Base-by-base conservation (phyloP, 2,797 vertebrate genomes). In the Pitangus sulphuratus region DNA sequence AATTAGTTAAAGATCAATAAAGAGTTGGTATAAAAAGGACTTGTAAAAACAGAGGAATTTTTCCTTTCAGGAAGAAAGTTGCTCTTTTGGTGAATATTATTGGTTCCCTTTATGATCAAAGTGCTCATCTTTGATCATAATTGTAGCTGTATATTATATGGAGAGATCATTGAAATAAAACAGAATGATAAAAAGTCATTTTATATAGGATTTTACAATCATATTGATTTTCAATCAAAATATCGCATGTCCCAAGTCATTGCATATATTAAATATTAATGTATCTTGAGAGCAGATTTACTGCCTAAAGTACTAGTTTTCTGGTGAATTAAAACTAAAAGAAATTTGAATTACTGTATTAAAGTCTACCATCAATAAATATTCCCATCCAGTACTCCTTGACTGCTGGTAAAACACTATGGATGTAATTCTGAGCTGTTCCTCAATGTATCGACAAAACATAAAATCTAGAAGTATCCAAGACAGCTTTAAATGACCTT, bases 161-260 rank as follows among this genome's bases (percentile, higher is more conserved):
- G 58, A 79, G 58, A 62, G 28, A 89, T 79, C 76, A 72, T 4
- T 75, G 78, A 89, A 91, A 81, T 90, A 92, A 84, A 94, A 64
- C 44, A 89, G 90, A 93, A 86, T 87, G 31, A 89, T 91, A 80
- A 89, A 70, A 89, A 78, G 77, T 92, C 24, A 0, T 51, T 45
- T 65, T 65, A 33, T 65, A 33, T 45, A 84, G 31, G 69, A 61
- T 89, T 93, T 95, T 82, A 69, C n/a, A 83, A 47, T 83, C 47
- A 54, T 81, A 91, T 72, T 90, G 72, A 93, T 95, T 96, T 90
- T 95, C 72, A 78, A 56, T 81, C 75, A 93, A 93, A 94, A 90
- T 70, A 90, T 56, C 85, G 82, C 33, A 72, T 93, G 58, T 93
- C 40, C 33, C 33, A 92, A 92, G 66, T 74, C 84, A 62, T 56